Evolutionary conservation across 2,888 invertebrate genomes (phyloP).

Genomic region (Acleris sparsana): DNA sequence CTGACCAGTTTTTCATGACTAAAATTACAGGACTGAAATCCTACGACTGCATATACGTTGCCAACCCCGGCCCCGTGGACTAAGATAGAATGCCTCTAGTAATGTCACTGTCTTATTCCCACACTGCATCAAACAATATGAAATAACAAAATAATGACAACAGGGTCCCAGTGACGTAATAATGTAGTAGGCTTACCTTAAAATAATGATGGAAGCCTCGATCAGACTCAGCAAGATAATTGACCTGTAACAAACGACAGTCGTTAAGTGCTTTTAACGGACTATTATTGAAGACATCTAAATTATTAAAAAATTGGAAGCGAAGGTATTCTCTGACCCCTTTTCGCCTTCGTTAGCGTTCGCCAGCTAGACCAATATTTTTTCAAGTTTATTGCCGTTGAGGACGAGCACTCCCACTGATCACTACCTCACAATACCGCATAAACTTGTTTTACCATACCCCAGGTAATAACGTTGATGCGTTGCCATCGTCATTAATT

Average conservation of each 20-base stretch:
- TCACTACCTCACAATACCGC: conserved; percentile 19
- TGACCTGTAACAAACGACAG: conserved; percentile 62
- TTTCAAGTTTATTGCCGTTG: background rate
- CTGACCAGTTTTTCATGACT: too few relatives aligned
- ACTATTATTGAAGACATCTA: conserved; percentile 14
- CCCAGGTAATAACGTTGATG: conserved; percentile 24
- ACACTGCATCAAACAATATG: too few relatives aligned
- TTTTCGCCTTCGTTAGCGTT: too few relatives aligned
- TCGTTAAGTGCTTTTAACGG: conserved; percentile 12
- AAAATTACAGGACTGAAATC: too few relatives aligned
- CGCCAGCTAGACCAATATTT: background rate
- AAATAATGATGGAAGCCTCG: conserved; percentile 49
- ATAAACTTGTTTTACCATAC: conserved; percentile 18
- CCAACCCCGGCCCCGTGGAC: too few relatives aligned
- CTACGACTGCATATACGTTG: too few relatives aligned
- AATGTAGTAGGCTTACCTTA: conserved; percentile 51
- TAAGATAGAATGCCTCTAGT: too few relatives aligned
- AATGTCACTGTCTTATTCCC: too few relatives aligned
- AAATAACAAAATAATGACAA: background rate
- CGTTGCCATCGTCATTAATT: conserved; percentile 23
- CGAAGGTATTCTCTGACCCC: background rate
- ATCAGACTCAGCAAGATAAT: conserved; percentile 57
- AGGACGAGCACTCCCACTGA: conserved; percentile 26
- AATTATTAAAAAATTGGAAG: background rate
- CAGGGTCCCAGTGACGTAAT: conserved; percentile 12